Evolutionary conservation across 2,888 invertebrate genomes (phyloP), one percentile per base, ranked within the genome.

Genomic region (Eupithecia centaureata): DNA sequence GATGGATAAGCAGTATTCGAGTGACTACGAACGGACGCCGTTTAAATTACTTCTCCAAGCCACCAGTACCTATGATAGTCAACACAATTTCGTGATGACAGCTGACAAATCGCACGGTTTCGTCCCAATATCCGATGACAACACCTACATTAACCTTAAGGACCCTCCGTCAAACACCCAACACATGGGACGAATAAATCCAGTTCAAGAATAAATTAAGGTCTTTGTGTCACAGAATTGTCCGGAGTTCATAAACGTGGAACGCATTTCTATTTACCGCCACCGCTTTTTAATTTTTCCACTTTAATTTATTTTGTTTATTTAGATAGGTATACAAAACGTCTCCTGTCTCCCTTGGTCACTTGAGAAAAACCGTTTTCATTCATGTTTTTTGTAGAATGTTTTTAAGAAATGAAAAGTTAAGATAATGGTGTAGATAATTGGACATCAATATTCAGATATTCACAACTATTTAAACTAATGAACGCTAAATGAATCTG

Each of bases 151-250:
- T 90, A 91, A 89, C 90, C 89, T 86, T 83, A 86, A 91, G 91
- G 83, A 83, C 82, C 83, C 90, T 91, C 88, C 87, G 89, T 90
- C 90, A 88, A 86, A 86, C 86, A 80, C 83, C 85, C 85, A 86
- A 86, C 85, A 83, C 85, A 87, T 78, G 82, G 80, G 85, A 85
- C 86, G 86, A 90, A 90, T 91, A 88, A 90, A 89, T 89, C 86
- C 85, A 83, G 84, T 89, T 89, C 87, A 89, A 88, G 90, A 91
- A 91, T 91, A 91, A 91, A 91, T 92, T 91, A 91, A 90, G 86
- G 88, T 86, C 86, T 89, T 91, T 89, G 87, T 90, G 88, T 82
- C 85, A 83, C 81, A 83, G 83, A 88, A 89, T 87, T 79, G 85
- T 82, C 22, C 42, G 68, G 57, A 83, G 81, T 79, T 83, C 82